Conservation (phyloP, 2,113 vertebrate genomes). For the Holacanthus passer region DNA sequence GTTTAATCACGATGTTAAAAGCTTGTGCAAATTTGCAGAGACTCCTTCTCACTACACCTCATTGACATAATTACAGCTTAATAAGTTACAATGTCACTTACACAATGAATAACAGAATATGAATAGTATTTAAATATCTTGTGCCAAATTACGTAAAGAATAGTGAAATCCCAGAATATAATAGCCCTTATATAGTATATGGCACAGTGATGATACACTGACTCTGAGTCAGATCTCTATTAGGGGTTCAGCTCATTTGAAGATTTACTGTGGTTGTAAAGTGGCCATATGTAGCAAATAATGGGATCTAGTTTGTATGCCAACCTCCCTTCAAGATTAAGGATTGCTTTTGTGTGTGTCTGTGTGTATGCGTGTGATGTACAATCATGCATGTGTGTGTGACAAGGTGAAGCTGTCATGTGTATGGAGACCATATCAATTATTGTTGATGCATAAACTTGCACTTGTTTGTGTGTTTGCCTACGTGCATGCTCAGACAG, state of each 20-base stretch:
- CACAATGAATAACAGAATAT: not conserved
- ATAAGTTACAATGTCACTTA: not conserved
- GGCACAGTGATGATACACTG: slow-evolving; percentile 14
- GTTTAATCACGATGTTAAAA: not conserved
- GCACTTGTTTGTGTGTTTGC: slow-evolving; percentile 36
- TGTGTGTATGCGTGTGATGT: slow-evolving; percentile 2
- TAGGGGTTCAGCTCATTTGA: slow-evolving; percentile 15
- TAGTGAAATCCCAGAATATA: slow-evolving; percentile 1
- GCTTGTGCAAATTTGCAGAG: not conserved
- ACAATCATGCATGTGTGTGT: not conserved
- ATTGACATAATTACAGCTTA: not conserved
- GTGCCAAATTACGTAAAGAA: not conserved
- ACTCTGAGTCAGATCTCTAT: slow-evolving; percentile 27
- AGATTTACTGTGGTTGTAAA: slow-evolving; percentile 39
- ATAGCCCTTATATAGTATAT: not conserved
- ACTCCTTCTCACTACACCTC: not conserved
- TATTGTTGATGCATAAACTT: slow-evolving; percentile 15
- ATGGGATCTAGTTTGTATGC: not conserved
- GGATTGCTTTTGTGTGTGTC: not conserved
- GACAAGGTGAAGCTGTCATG: not conserved
- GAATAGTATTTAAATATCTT: not conserved
- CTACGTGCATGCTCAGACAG: slow-evolving; percentile 41
- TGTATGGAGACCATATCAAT: slow-evolving; percentile 8
- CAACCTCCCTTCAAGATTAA: not conserved
- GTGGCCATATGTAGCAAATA: slow-evolving; percentile 27